Conservation (phyloP, 2,113 vertebrate genomes). For the Heterochromis multidens region DNA sequence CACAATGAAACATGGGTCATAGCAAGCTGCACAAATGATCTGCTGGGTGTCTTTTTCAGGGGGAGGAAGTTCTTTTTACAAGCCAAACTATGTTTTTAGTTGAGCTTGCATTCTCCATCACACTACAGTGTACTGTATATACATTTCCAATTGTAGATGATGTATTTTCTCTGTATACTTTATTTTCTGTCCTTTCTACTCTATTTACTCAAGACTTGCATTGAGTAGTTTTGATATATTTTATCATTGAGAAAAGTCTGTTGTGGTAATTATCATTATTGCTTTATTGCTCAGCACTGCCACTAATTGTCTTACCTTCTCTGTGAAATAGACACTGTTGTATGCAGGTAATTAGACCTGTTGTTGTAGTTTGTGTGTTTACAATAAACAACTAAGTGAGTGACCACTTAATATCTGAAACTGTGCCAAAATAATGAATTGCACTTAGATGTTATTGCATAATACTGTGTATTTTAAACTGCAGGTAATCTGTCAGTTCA, state of each 20-base stretch:
- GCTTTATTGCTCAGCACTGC: neutral
- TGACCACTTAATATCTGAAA: conserved; percentile 28
- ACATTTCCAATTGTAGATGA: neutral
- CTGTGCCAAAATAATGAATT: conserved; percentile 47
- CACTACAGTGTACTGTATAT: neutral
- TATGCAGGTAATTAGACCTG: conserved; percentile 12
- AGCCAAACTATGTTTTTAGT: too few relatives aligned
- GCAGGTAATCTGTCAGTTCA: conserved; percentile 22
- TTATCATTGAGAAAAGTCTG: neutral
- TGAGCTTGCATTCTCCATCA: neutral
- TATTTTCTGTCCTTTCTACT: neutral
- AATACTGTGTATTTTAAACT: conserved; percentile 34
- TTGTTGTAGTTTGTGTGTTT: conserved; percentile 42
- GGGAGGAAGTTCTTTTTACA: neutral
- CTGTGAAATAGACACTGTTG: conserved; percentile 11
- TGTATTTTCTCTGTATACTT: neutral
- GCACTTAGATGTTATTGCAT: conserved; percentile 31
- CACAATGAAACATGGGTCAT: neutral
- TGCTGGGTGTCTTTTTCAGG: neutral
- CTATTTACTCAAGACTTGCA: neutral
- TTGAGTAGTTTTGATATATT: neutral
- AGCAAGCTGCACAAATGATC: neutral
- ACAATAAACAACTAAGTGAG: conserved; percentile 20
- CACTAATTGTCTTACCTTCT: neutral
- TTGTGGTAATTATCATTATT: neutral